phyloP scores from a whole-genome alignment of 2,113 vertebrate species.

The Pomatorhinus ruficollis region DNA sequence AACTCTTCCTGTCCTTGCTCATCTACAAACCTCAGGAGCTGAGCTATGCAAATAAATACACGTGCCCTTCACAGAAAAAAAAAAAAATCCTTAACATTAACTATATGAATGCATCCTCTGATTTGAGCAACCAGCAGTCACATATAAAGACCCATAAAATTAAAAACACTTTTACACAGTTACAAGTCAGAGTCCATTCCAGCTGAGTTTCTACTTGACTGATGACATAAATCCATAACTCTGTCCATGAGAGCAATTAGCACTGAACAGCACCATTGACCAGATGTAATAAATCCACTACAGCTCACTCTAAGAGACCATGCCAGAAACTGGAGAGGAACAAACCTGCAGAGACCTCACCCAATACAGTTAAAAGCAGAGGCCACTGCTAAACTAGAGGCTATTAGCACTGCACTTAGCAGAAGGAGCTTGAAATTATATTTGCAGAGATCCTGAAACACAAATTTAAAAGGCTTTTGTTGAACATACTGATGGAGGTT shows the following conservation, averaged over 20 bases:
- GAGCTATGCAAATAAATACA: neutral
- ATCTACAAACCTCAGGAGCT: neutral
- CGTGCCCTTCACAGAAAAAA: rapidly evolving
- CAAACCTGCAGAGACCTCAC: neutral
- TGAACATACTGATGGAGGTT: neutral
- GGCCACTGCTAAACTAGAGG: neutral
- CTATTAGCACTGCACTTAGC: neutral
- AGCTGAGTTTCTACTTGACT: neutral
- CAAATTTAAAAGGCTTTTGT: neutral
- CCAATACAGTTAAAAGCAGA: neutral
- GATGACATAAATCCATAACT: neutral
- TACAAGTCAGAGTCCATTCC: neutral
- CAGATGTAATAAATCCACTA: neutral
- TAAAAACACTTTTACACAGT: neutral
- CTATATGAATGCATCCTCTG: neutral
- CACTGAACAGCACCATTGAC: neutral
- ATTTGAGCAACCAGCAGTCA: neutral
- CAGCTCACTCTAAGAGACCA: neutral
- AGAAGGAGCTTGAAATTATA: neutral
- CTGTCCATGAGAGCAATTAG: neutral
- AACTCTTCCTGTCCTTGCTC: neutral
- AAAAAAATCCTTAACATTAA: neutral
- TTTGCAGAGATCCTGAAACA: neutral
- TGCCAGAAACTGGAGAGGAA: neutral
- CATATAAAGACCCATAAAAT: neutral